phyloP scores from a whole-genome alignment of 2,113 vertebrate species.

The Dolichallabes microphthalmus region DNA sequence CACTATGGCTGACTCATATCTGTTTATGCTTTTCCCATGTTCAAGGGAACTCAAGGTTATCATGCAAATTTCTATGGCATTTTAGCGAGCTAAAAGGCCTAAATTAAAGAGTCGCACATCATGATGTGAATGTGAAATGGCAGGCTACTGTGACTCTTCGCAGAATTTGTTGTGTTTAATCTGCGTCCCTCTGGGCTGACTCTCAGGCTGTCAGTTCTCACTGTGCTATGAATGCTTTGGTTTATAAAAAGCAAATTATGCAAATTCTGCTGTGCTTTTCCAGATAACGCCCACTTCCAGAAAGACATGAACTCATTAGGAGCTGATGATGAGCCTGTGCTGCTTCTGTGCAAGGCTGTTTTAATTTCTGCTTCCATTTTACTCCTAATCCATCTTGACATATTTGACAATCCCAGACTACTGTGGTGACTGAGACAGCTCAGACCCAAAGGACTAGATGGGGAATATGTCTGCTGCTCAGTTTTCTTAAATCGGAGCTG shows the following conservation, averaged over 20 bases:
- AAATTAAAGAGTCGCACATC: not conserved
- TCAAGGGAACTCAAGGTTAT: conserved; percentile 7
- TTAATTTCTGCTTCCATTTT: conserved; percentile 34
- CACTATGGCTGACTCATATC: conserved; percentile 16
- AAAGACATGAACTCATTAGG: conserved; percentile 50
- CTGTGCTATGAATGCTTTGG: conserved; percentile 26
- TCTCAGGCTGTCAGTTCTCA: conserved; percentile 35
- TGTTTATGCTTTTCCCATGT: conserved; percentile 17
- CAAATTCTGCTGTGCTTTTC: conserved; percentile 38
- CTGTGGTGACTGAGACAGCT: conserved; percentile 5
- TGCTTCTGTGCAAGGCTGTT: conserved; percentile 29
- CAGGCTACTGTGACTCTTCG: conserved; percentile 27
- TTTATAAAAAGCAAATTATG: conserved; percentile 38
- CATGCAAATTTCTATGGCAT: conserved; percentile 7
- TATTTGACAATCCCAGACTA: conserved; percentile 47
- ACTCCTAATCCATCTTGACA: conserved; percentile 39
- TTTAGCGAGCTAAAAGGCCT: not conserved
- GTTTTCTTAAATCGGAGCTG: not conserved
- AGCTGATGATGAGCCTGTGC: conserved; percentile 22
- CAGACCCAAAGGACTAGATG: conserved; percentile 11
- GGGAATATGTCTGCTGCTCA: conserved; percentile 15
- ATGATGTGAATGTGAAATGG: not conserved
- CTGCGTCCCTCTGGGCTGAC: conserved; percentile 18
- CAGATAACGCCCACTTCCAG: conserved; percentile 31
- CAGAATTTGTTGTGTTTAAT: conserved; percentile 36